These are phyloP conservation scores for Fundulus diaphanus DNA, from an alignment of 2,797 vertebrate species.

Conservation along the genomic window DNA sequence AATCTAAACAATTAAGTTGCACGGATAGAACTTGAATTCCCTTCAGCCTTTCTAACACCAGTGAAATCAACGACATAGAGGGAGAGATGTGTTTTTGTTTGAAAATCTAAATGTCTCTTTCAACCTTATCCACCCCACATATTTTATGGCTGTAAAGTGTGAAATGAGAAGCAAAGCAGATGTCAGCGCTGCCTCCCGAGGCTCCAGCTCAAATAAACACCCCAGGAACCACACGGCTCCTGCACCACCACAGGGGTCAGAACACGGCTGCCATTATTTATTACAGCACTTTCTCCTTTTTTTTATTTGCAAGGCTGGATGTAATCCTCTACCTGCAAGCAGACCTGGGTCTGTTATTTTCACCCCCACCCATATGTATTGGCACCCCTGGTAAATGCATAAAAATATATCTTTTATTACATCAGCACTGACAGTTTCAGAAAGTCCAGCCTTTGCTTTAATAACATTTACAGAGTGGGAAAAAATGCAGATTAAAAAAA, in stretches of 20 bases:
- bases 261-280: conserved; percentile 58
- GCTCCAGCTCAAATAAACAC: conserved; percentile 36
- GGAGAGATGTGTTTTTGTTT: neutral
- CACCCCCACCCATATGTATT: too few species aligned
- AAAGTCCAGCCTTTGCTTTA: too few species aligned
- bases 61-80: neutral
- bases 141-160: conserved; percentile 16
- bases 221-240: conserved; percentile 38
- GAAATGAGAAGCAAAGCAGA: conserved; percentile 48
- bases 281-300: conserved; percentile 15
- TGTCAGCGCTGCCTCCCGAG: conserved; percentile 43
- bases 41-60: neutral
- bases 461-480: too few species aligned
- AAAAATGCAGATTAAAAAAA: too few species aligned
- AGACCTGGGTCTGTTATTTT: neutral
- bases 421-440: too few species aligned
- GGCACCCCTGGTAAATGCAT: neutral
- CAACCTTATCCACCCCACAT: conserved; percentile 20
- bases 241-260: conserved; percentile 38
- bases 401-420: neutral
- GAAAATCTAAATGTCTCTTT: conserved; percentile 13
- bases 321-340: neutral
- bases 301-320: neutral
- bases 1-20: conserved; percentile 10
- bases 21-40: neutral